Evolutionary conservation across 2,797 vertebrate species (phyloP), one percentile per base, ranked within the genome.

Genomic region (Nannoperca obscura): DNA sequence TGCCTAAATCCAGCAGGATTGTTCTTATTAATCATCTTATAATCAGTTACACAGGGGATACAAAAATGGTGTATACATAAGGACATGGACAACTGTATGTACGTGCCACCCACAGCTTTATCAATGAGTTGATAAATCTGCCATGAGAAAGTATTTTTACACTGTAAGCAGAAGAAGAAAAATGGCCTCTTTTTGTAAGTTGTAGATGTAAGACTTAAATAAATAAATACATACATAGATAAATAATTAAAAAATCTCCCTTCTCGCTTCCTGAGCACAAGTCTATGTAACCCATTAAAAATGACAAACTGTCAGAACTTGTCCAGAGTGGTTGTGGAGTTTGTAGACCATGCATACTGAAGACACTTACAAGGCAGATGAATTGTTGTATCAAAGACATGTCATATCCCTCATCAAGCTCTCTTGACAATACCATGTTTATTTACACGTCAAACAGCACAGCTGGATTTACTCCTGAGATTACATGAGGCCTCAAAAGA

Each of bases 261-360:
- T 60, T 61, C 59, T 64, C 9, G 8, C 71, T 66, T 72, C 55
- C 69, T 27, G 42, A 81, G 53, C 67, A 69, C 32, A 63, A 54
- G 50, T 71, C 71, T 61, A n/a, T 62, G 74, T 50, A 83, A 81
- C 64, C 67, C 77, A 87, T 86, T 88, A 83, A 84, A 86, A 83
- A 78, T 80, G 79, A 88, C 86, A 88, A 78, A 87, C 81, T 85
- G 81, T 89, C 84, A 82, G 78, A 77, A 82, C 81, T 84, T 78
- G 87, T 90, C 77, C 86, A 76, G 74, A 54, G 57, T 68, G 50
- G 76, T 53, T 74, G 77, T 40, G 40, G 72, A 74, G 63, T 85
- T 74, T 84, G 73, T 80, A 74, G 83, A 70, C 81, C 72, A 66
- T 84, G 74, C 85, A 87, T 76, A 67, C 57, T 55, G 81, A 83